Evolutionary conservation across 1,140 invertebrate genomes (phyloP).

Genomic region (Orchesella cincta): DNA sequence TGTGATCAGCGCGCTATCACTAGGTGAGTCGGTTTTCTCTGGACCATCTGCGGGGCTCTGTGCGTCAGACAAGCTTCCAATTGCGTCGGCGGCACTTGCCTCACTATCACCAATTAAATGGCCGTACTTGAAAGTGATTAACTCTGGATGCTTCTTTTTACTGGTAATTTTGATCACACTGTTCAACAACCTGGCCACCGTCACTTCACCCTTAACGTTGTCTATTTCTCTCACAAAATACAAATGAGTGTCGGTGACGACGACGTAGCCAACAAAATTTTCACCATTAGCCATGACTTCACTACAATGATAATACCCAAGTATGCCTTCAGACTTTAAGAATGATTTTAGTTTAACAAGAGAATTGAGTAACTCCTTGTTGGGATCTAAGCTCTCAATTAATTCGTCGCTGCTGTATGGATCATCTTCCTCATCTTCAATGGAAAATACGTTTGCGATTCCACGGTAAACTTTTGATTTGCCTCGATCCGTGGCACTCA

Average conservation of each 20-base stretch:
- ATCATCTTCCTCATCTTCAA: slow-evolving; percentile 86
- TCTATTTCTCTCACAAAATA: slow-evolving; percentile 81
- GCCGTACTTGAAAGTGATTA: slow-evolving; percentile 70
- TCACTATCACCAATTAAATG: slow-evolving; percentile 23
- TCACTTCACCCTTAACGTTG: slow-evolving; percentile 78
- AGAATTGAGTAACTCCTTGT: slow-evolving; percentile 64
- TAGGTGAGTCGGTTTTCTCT: slow-evolving; percentile 3
- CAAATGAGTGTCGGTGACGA: slow-evolving; percentile 85
- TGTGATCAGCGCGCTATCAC: slow-evolving; percentile 45
- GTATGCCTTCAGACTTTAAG: slow-evolving; percentile 1
- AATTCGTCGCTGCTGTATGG: slow-evolving; percentile 49
- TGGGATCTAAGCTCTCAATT: slow-evolving; percentile 58
- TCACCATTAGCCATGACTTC: slow-evolving; percentile 86
- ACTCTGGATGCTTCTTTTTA: slow-evolving; percentile 86
- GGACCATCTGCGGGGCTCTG: background rate
- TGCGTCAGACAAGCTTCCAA: background rate
- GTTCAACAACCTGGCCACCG: slow-evolving; percentile 79
- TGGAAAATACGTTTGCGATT: slow-evolving; percentile 89
- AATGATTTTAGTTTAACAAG: slow-evolving; percentile 15
- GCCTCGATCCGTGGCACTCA: slow-evolving; percentile 74
- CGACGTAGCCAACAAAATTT: slow-evolving; percentile 79
- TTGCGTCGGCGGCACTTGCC: background rate
- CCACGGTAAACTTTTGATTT: slow-evolving; percentile 83
- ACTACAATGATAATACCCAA: slow-evolving; percentile 68
- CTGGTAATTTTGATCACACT: slow-evolving; percentile 94